A percentile compares a stretch with the other conserved stretches of the same genome.
Evolutionary conservation across 2,888 invertebrate genomes (phyloP).

Genomic region (Drosophila kuntzei): DNA sequence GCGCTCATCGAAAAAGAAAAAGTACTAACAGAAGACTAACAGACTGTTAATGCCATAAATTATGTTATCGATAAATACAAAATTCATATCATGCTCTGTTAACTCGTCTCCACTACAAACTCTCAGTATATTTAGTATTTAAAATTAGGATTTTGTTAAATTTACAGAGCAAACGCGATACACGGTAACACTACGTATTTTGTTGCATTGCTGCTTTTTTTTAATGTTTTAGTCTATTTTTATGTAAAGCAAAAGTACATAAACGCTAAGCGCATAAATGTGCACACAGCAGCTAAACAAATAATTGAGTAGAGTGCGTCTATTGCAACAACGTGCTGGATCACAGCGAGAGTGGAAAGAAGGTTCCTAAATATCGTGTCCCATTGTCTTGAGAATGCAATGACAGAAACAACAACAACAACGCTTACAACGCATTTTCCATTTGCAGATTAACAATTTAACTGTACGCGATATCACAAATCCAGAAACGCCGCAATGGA

Average conservation of each 20-base stretch:
- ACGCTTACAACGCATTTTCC: conserved; percentile 70
- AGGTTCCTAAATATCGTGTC: conserved; percentile 6
- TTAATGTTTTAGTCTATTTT: conserved; percentile 59
- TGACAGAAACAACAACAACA: conserved; percentile 18
- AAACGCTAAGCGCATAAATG: conserved; percentile 36
- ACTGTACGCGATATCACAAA: conserved; percentile 18
- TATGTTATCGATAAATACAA: neutral
- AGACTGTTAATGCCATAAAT: too few species aligned
- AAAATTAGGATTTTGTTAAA: conserved; percentile 1
- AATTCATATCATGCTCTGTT: neutral
- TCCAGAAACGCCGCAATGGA: conserved; percentile 51
- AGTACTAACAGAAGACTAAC: too few species aligned
- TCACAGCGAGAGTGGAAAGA: conserved; percentile 30
- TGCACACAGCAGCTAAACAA: conserved; percentile 19
- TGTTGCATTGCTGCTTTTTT: conserved; percentile 57
- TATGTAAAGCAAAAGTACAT: conserved; percentile 41
- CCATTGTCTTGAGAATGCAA: conserved; percentile 46
- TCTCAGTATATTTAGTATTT: conserved; percentile 13
- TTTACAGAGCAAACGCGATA: neutral
- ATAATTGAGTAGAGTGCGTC: conserved; percentile 31
- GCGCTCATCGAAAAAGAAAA: too few species aligned
- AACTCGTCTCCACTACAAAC: neutral
- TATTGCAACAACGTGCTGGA: conserved; percentile 34
- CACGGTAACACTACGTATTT: conserved; percentile 46
- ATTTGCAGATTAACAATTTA: conserved; percentile 42